phyloP scores from a whole-genome alignment of 2,888 invertebrate genomes.

The Parthenolecanium corni region DNA sequence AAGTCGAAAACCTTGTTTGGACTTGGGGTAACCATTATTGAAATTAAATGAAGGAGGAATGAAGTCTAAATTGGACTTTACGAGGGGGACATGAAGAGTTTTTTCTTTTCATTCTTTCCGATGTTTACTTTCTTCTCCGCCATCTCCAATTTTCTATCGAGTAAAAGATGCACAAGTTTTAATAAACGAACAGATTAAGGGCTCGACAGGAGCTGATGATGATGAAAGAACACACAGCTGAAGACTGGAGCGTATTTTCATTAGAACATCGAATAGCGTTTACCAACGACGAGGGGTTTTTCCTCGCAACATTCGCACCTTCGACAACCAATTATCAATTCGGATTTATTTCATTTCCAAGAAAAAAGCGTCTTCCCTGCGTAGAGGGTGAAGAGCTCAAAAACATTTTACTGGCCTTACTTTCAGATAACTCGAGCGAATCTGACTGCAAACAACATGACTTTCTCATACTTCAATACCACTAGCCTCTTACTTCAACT shows the following conservation, averaged over 20 bases:
- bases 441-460: no score
- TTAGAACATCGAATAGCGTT: no score
- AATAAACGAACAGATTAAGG: conserved; percentile 37
- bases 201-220: conserved; percentile 34
- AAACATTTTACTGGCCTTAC: no score
- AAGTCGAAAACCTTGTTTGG: conserved; percentile 19
- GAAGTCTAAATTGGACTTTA: conserved; percentile 27
- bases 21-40: conserved; percentile 25
- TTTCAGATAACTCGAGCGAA: no score
- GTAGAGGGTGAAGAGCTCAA: no score
- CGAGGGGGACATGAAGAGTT: conserved; percentile 25
- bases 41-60: conserved; percentile 28
- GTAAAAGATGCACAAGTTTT: conserved; percentile 39
- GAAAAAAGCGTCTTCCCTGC: no score
- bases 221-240: conserved; percentile 28
- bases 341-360: no score
- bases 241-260: conserved; percentile 27
- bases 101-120: conserved; percentile 27
- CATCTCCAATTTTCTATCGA: conserved; percentile 38
- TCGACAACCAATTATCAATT: no score
- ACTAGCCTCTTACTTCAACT: no score
- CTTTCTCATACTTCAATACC: no score
- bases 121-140: conserved; percentile 38
- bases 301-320: no score
- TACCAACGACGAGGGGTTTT: no score